Evolutionary conservation across 2,888 invertebrate species (phyloP), one percentile per base, ranked within the genome.

Genomic region (Cataglyphis altisquamis): DNA sequence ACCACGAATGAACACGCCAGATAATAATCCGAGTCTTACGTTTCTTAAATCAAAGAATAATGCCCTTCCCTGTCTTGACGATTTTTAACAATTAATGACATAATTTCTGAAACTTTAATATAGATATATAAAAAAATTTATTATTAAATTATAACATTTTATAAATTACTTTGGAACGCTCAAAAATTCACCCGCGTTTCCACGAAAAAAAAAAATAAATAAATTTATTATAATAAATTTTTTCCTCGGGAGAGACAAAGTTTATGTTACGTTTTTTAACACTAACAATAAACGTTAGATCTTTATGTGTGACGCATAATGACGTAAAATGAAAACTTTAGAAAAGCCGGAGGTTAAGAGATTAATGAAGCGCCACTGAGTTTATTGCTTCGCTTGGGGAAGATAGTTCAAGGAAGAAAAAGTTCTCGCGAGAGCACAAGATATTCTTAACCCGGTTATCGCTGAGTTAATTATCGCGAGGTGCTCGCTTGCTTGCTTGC

Each of bases 401-500:
- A 48, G 55, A 77, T 77, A 77, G 67, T 77, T 77, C n/a, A 25
- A 36, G 10, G 45, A 70, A 25, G 45, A 80, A 80, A 67, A 80
- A 80, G 78, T 80, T 78, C 32, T 36, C 32, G 32, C 0, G 45
- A 29, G 45, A 29, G 32, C 45, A 29, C 45, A 29, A 78, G 36
- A 55, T 80, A 80, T 70, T 70, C 72, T 80, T 80, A 80, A 80
- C 78, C 72, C 60, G 72, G 78, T 80, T 80, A 80, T 80, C 60
- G 70, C 36, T n/a, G n/a, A 80, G 70, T 70, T 80, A 80, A 80
- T 80, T 80, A 80, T 70, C 78, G 70, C 78, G 60, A 21, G 60
- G n/a, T 36, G 10, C 57, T 68, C 45, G 41, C 21, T 57, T 39
- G 41, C n/a, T 64, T 1, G 52, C n/a, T 57, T 29, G 70, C 70